Conservation (phyloP, 1,140 invertebrate genomes). For the Aphis gossypii region DNA sequence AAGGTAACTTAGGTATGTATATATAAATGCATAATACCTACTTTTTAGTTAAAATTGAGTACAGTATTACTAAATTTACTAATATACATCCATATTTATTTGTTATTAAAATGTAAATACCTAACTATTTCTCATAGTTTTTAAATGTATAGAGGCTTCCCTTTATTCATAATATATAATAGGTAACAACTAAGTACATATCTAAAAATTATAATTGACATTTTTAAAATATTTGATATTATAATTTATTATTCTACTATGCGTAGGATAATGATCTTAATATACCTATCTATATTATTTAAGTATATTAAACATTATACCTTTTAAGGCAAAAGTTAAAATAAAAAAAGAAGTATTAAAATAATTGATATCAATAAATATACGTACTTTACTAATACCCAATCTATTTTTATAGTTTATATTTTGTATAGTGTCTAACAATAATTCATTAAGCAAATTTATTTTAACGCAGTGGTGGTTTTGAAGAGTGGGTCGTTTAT, state of each 20-base stretch:
- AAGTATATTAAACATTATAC: not conserved
- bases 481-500: not conserved
- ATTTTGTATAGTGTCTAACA: not conserved
- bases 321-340: not conserved
- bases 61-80: not conserved
- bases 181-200: not conserved
- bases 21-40: not conserved
- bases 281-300: not conserved
- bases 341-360: not conserved
- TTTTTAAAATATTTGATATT: conserved; percentile 29
- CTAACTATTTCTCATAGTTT: not conserved
- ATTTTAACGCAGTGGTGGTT: not conserved
- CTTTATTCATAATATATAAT: not conserved
- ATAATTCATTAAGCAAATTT: not conserved
- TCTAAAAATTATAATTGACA: conserved; percentile 50
- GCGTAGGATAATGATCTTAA: conserved; percentile 8
- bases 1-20: not conserved
- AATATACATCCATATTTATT: not conserved
- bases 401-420: conserved; percentile 28
- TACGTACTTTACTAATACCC: not conserved
- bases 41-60: not conserved
- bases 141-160: not conserved
- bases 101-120: not conserved
- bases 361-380: not conserved
- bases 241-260: conserved; percentile 15